These are phyloP conservation scores for Caenorhabditis sinica DNA, from an alignment of 2,888 invertebrate species.

Conservation along the genomic window DNA sequence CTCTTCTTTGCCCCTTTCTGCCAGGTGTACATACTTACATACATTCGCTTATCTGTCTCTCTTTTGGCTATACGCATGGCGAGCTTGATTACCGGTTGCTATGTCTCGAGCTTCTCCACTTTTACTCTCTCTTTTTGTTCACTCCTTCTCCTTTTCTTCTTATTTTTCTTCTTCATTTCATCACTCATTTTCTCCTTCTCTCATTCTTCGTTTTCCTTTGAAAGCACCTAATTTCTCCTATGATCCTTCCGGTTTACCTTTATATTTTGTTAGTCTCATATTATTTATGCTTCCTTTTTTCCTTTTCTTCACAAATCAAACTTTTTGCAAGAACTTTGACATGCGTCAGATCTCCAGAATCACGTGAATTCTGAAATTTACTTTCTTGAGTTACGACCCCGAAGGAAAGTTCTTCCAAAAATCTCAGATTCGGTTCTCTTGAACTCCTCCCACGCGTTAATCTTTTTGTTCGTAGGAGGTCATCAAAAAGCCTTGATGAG, in stretches of 20 bases:
- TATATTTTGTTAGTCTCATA: slow-evolving; percentile 13
- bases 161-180: slow-evolving; percentile 34
- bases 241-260: slow-evolving; percentile 21
- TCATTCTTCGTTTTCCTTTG: slow-evolving; percentile 9
- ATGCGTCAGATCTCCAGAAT: slow-evolving; percentile 6
- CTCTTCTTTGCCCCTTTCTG: background rate
- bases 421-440: background rate
- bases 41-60: slow-evolving; percentile 61
- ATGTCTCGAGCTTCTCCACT: slow-evolving; percentile 56
- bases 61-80: slow-evolving; percentile 56
- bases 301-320: slow-evolving; percentile 26
- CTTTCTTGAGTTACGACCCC: slow-evolving; percentile 7
- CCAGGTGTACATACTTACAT: slow-evolving; percentile 53
- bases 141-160: slow-evolving; percentile 28
- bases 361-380: slow-evolving; percentile 5
- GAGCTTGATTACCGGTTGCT: slow-evolving; percentile 65
- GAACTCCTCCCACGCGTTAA: background rate
- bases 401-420: background rate
- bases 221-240: slow-evolving; percentile 27
- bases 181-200: slow-evolving; percentile 12
- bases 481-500: background rate
- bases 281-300: background rate
- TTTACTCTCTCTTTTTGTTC: slow-evolving; percentile 41
- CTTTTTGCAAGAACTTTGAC: background rate
- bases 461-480: background rate